Base-by-base conservation (phyloP, 1,140 invertebrate species). In the Cylas formicarius region DNA sequence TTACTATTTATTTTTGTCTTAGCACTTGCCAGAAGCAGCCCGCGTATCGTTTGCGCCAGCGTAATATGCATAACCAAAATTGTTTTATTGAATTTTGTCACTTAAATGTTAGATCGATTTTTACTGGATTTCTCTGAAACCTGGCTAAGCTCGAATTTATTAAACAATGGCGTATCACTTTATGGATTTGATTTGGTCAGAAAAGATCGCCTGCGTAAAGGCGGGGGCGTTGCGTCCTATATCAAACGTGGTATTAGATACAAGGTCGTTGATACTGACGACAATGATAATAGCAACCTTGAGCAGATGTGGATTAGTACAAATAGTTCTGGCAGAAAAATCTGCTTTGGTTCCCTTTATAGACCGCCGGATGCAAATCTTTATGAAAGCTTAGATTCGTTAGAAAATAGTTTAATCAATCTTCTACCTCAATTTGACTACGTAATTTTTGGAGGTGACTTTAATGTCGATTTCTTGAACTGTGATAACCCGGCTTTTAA, bases 31-130 rank as follows among this genome's bases (percentile, higher is more conserved):
- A n/a, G n/a, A n/a, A n/a, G n/a, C n/a, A n/a, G n/a, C n/a, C n/a
- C n/a, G n/a, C 27, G 16, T 14, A 2, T 3, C 16, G 16, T 28
- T 28, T 28, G 11, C 4, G 4, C 11, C 27, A 28, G 16, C 16
- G 4, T 11, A 4, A 14, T 5, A 11, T 11, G 5, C 27, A 5
- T 28, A 28, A 11, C n/a, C 27, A 28, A 28, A 28, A 5, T 14
- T 3, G n/a, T 11, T 28, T n/a, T 28, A 28, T 28, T 28, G 6
- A 28, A 11, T 28, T 5, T 28, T 28, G n/a, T 2, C 27, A 28
- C 16, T 28, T 28, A 11, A 28, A 28, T 28, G 27, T 28, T 28
- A 28, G 27, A 28, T 28, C 27, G 16, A n/a, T 28, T n/a, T 28
- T 14, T 28, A 4, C 11, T 28, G 11, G 27, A 14, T 11, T 5